Conservation (phyloP, 2,797 vertebrate species). For the Lerista edwardsae region DNA sequence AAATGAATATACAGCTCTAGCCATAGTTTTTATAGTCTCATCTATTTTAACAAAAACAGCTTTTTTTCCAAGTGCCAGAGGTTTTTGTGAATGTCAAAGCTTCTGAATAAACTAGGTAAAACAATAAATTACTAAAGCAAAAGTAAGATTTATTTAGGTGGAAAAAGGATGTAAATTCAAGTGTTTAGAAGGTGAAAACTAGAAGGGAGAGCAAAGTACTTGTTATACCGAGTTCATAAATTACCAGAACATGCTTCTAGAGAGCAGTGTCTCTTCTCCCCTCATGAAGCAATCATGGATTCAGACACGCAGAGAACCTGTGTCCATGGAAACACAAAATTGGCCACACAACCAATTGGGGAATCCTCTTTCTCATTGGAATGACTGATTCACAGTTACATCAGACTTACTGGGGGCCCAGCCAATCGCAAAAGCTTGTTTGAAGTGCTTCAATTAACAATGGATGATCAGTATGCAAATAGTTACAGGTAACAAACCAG, state of each 20-base stretch:
- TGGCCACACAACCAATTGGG: conserved; percentile 16
- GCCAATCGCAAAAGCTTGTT: background rate
- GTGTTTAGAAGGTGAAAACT: background rate
- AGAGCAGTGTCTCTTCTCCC: conserved; percentile 16
- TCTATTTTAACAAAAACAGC: background rate
- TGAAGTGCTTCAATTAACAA: conserved; percentile 13
- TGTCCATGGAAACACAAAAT: conserved; percentile 42
- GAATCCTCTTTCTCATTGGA: conserved; percentile 2
- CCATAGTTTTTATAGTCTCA: background rate
- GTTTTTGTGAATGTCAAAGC: background rate
- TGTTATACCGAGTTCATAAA: conserved; percentile 33
- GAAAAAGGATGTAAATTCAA: background rate
- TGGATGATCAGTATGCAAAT: background rate
- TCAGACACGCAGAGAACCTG: conserved; percentile 35
- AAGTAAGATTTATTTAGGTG: background rate
- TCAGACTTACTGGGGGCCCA: background rate
- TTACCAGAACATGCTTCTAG: conserved; percentile 24
- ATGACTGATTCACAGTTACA: conserved; percentile 25
- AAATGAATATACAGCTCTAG: background rate
- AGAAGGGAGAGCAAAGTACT: conserved; percentile 10
- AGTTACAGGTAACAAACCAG: conserved; percentile 5
- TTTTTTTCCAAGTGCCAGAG: background rate
- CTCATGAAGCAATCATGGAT: conserved; percentile 35
- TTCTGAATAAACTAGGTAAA: background rate
- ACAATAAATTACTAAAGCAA: background rate